A percentile compares a stretch with the other conserved stretches of the same genome.
Evolutionary conservation across 2,888 invertebrate genomes (phyloP).

Genomic region (Tetranychus piercei): DNA sequence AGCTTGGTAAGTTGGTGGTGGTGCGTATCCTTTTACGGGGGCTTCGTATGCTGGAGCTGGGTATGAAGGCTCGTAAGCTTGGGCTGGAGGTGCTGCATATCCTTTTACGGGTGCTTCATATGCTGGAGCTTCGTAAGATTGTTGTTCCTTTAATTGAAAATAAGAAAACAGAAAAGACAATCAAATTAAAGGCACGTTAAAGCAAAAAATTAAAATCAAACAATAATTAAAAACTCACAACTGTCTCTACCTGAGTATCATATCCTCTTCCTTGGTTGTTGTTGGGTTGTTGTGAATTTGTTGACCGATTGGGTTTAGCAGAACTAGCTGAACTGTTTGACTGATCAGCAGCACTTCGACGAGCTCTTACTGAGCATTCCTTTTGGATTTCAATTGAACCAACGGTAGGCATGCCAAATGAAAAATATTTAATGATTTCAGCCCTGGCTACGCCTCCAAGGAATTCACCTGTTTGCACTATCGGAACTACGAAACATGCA

Average conservation of each 20-base stretch:
- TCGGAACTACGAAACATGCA: not conserved
- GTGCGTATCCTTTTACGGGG: slow-evolving; percentile 3
- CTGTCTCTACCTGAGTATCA: too few species aligned
- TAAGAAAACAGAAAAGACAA: too few species aligned
- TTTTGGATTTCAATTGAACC: not conserved
- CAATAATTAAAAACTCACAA: too few species aligned
- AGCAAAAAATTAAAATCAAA: too few species aligned
- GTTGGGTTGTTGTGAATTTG: not conserved
- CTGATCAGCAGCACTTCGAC: not conserved
- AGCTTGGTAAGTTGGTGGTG: slow-evolving; percentile 13
- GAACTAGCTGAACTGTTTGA: not conserved
- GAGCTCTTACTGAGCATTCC: not conserved
- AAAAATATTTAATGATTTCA: not conserved
- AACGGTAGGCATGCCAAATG: not conserved
- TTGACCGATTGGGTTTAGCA: not conserved
- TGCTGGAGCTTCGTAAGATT: not conserved
- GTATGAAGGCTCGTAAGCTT: slow-evolving; percentile 10
- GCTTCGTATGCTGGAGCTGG: not conserved
- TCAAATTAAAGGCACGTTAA: too few species aligned
- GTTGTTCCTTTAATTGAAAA: not conserved
- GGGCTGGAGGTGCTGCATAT: slow-evolving; percentile 9
- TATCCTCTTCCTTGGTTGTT: not conserved
- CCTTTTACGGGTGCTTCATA: slow-evolving; percentile 2
- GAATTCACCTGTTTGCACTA: not conserved
- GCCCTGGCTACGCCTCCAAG: not conserved